Base-by-base conservation (phyloP, 2,888 invertebrate genomes). In the Acrobasis repandana region DNA sequence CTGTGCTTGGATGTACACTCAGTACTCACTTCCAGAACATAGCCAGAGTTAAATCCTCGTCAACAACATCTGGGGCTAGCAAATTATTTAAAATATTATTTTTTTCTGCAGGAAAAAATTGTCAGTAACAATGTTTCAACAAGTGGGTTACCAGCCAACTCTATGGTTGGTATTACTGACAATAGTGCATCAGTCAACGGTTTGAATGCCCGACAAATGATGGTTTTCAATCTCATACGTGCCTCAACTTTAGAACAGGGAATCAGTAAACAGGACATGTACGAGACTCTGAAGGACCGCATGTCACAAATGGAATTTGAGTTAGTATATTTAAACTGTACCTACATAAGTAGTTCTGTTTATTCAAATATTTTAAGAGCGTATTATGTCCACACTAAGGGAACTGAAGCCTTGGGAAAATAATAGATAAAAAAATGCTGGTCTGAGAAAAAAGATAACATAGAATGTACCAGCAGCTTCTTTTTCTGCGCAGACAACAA, bases 191-290 rank as follows among this genome's bases (percentile, higher is more conserved):
- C 89, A 28, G 85, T 90, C 0, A 90, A 90, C 69, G 92, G 92
- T 1, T 77, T 93, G 52, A 92, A 92, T 66, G 79, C 85, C 9
- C 80, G 92, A 9, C 93, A 93, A 76, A 86, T 89, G 84, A 81
- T 93, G 84, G 92, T 93, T 9, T 92, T 91, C 67, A 89, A 89
- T 61, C 75, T 90, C 10, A 93, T 93, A 20, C 73, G 88, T 63
- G 89, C 88, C 28, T 90, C 92, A 6, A 85, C 85, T 9, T 68
- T 87, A 9, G 92, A 92, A 60, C 90, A 91, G 65, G 93, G 93
- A 1, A 92, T 92, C 52, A 92, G 91, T 68, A 90, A 90, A 71
- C 86, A 87, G 59, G 93, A 93, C 63, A 92, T 93, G 88, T 85
- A 85, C 76, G 72, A 82, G 6, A 73, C 86, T 52, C 65, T 93